Percentiles rank a stretch among this genome's conserved stretches.
Conservation (phyloP, 2,113 vertebrate genomes). For the Tautogolabrus adspersus region DNA sequence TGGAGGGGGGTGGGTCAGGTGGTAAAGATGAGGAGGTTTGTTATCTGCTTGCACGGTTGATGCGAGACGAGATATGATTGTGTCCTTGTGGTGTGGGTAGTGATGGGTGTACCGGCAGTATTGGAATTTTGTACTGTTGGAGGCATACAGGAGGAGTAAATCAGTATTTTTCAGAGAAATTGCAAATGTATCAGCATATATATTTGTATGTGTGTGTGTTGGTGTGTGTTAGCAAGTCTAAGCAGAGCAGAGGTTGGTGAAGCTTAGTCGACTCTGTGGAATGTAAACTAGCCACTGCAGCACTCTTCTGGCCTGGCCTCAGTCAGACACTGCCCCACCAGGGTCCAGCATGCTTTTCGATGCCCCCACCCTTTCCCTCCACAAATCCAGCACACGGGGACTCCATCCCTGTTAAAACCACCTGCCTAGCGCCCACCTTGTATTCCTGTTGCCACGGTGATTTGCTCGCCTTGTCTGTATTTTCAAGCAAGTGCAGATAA, state of each 20-base stretch:
- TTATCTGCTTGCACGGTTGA: slow-evolving; percentile 39
- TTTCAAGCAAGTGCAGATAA: slow-evolving; percentile 38
- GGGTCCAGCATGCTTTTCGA: slow-evolving; percentile 26
- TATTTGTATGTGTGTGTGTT: slow-evolving; percentile 7
- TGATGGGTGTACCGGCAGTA: neutral
- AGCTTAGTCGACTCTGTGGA: slow-evolving; percentile 66
- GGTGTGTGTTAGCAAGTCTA: slow-evolving; percentile 26
- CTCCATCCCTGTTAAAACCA: slow-evolving; percentile 2
- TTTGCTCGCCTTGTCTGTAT: slow-evolving; percentile 29
- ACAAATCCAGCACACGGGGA: neutral
- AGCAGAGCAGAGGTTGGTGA: slow-evolving; percentile 60
- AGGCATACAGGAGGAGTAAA: neutral
- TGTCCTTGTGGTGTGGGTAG: neutral
- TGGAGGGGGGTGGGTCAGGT: slow-evolving; percentile 20
- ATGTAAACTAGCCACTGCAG: slow-evolving; percentile 80
- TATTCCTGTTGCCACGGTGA: slow-evolving; percentile 39
- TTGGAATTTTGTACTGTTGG: neutral
- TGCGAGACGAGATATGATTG: slow-evolving; percentile 17
- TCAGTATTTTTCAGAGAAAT: slow-evolving; percentile 28
- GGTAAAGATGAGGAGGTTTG: slow-evolving; percentile 36
- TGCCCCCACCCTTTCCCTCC: neutral
- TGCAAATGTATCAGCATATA: slow-evolving; percentile 23
- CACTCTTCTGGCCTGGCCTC: slow-evolving; percentile 53
- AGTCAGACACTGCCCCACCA: slow-evolving; percentile 46
- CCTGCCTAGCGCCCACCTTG: slow-evolving; percentile 25